These are phyloP conservation scores for Pseudopleuronectes americanus DNA, from an alignment of 2,797 vertebrate species.

Conservation along the genomic window DNA sequence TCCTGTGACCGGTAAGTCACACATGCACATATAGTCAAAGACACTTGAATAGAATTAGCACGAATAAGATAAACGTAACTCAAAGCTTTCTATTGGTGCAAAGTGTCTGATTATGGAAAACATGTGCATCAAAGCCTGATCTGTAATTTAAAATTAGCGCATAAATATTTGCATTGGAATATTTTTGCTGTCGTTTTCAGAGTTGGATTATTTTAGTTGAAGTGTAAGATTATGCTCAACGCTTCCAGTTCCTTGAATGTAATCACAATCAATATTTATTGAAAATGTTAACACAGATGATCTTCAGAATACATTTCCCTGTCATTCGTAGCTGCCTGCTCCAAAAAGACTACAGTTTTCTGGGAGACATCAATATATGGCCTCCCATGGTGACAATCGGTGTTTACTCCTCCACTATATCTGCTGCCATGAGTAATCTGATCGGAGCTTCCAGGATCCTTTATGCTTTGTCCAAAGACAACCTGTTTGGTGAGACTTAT, in stretches of 20 bases:
- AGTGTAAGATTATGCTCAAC: neutral
- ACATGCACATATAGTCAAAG: neutral
- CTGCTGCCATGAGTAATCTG: conserved; percentile 89
- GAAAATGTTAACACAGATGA: neutral
- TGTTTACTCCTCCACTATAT: conserved; percentile 85
- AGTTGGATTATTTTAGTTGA: neutral
- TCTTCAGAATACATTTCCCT: neutral
- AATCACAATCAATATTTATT: no score
- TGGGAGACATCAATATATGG: conserved; percentile 85
- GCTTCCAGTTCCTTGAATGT: no score
- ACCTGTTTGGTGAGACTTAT: conserved; percentile 83
- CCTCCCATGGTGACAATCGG: conserved; percentile 85
- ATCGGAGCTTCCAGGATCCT: conserved; percentile 88
- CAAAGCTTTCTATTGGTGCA: neutral
- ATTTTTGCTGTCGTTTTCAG: neutral
- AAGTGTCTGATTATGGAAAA: neutral
- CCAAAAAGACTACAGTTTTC: conserved; percentile 86
- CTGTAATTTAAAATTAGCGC: neutral
- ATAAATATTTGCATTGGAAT: neutral
- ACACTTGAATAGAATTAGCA: neutral
- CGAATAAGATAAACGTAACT: neutral
- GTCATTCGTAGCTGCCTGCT: conserved; percentile 74
- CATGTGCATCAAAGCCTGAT: neutral
- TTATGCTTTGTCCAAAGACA: conserved; percentile 86
- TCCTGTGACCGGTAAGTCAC: conserved; percentile 84